These are phyloP conservation scores for Nephrotoma flavescens DNA, from an alignment of 2,888 invertebrate genomes.

Conservation along the genomic window DNA sequence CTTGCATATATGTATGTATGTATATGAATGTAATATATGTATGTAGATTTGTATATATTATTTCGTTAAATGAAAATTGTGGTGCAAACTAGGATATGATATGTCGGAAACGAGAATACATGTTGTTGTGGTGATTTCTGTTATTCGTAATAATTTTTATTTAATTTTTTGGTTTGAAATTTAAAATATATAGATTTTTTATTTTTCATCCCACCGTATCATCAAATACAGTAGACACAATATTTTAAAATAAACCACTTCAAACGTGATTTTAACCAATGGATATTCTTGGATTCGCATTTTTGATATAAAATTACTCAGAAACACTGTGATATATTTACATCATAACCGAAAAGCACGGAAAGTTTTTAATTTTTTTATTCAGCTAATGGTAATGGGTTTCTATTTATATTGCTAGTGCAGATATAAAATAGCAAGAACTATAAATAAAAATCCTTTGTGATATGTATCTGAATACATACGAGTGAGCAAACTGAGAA, in stretches of 20 bases:
- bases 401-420: neutral
- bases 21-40: neutral
- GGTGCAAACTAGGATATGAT: neutral
- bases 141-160: neutral
- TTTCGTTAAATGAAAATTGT: neutral
- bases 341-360: neutral
- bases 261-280: neutral
- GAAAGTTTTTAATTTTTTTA: neutral
- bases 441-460: neutral
- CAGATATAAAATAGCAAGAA: neutral
- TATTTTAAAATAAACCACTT: neutral
- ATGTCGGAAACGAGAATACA: neutral
- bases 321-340: neutral
- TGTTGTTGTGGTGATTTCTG: neutral
- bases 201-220: neutral
- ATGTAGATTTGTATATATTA: neutral
- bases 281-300: neutral
- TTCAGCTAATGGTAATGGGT: neutral
- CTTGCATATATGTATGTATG: neutral
- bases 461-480: neutral
- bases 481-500: neutral
- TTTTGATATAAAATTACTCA: neutral
- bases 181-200: neutral
- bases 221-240: neutral
- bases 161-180: neutral